Conservation (phyloP, 2,888 invertebrate genomes). For the Diadromus collaris region DNA sequence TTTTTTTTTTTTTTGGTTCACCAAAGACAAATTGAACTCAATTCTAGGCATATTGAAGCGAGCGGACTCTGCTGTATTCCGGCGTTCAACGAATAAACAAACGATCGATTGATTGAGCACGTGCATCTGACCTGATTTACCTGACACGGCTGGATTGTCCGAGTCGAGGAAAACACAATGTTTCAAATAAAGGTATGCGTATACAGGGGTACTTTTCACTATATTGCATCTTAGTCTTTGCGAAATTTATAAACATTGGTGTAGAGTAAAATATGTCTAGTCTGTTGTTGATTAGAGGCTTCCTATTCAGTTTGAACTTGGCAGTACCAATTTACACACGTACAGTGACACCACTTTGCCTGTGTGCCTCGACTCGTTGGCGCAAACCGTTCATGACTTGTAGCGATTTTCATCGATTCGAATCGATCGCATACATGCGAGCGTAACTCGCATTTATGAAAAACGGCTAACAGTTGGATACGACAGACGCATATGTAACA, state of each 20-base stretch:
- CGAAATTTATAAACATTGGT: not conserved
- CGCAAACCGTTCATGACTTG: no score
- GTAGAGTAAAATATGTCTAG: not conserved
- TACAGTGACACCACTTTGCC: no score
- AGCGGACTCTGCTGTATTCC: not conserved
- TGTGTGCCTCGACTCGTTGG: no score
- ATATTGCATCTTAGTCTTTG: not conserved
- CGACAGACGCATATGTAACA: not conserved
- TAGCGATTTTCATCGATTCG: no score
- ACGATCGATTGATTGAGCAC: constrained; percentile 1
- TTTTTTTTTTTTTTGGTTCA: no score
- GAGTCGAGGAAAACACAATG: not conserved
- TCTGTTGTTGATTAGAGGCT: not conserved
- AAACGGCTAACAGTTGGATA: no score
- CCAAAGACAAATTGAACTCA: not conserved
- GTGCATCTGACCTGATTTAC: not conserved
- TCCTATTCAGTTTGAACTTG: not conserved
- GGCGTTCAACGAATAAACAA: not conserved
- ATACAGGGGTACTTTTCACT: not conserved
- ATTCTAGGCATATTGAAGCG: not conserved
- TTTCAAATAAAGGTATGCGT: not conserved
- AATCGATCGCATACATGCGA: no score
- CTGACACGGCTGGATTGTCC: not conserved
- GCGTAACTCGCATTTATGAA: no score
- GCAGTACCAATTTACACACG: no score